Percentiles rank a stretch among this genome's conserved stretches.
phyloP scores from a whole-genome alignment of 2,113 vertebrate genomes.

The Butastur rufipennis region DNA sequence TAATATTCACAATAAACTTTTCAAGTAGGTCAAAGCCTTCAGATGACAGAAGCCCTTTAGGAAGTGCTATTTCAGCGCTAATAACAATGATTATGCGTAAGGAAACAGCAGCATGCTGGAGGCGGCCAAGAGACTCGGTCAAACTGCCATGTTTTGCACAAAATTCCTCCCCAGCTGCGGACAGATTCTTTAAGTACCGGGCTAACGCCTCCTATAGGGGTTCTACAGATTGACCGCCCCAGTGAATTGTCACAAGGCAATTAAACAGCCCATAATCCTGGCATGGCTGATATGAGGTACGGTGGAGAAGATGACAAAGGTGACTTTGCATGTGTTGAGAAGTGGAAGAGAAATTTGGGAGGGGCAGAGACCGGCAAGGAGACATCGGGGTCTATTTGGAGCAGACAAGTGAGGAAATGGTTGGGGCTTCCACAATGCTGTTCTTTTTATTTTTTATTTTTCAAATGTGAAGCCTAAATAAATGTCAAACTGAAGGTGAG shows the following conservation, averaged over 20 bases:
- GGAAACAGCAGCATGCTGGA: not conserved
- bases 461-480: not conserved
- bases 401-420: not conserved
- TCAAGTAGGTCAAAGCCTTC: not conserved
- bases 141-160: not conserved
- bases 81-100: not conserved
- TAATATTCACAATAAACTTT: not conserved
- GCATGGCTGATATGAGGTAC: fast-evolving
- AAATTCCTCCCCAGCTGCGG: not conserved
- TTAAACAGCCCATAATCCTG: not conserved
- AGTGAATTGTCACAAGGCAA: not conserved
- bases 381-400: not conserved
- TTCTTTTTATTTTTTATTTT: not conserved
- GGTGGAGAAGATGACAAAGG: not conserved
- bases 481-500: not conserved
- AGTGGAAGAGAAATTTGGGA: not conserved
- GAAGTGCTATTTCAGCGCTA: not conserved
- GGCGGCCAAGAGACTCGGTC: not conserved
- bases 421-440: not conserved
- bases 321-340: not conserved
- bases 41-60: constrained; percentile 13
- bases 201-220: not conserved
- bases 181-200: not conserved
- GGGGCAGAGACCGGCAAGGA: not conserved
- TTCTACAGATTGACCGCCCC: not conserved